phyloP scores from a whole-genome alignment of 2,797 vertebrate species.

The Pagetopsis macropterus region DNA sequence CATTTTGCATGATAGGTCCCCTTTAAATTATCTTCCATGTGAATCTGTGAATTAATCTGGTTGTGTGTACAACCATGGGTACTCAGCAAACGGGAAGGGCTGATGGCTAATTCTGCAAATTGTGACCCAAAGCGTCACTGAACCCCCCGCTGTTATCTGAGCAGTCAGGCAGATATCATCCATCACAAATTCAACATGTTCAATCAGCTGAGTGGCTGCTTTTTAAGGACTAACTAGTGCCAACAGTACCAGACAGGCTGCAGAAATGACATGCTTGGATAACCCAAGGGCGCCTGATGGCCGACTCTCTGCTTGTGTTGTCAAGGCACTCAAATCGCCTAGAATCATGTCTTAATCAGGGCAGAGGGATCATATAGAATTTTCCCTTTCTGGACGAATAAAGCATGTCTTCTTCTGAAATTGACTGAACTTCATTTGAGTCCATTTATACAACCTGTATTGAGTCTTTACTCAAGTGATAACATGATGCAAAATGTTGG shows the following conservation, averaged over 20 bases:
- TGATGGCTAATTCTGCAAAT: background rate
- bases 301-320: conserved; percentile 14
- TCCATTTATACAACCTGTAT: background rate
- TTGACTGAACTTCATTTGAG: background rate
- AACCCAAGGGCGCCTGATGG: conserved; percentile 6
- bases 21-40: background rate
- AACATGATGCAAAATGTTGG: no score
- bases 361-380: background rate
- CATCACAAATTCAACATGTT: conserved; percentile 12
- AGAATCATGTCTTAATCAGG: conserved; percentile 11
- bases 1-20: no score
- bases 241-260: background rate
- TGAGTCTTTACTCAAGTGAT: background rate
- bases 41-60: background rate
- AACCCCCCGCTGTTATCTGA: background rate
- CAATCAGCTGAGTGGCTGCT: conserved; percentile 31
- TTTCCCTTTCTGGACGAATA: no score
- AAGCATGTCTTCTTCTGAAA: background rate
- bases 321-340: background rate
- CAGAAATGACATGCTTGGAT: conserved; percentile 24
- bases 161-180: conserved; percentile 14
- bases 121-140: background rate
- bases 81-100: background rate
- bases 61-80: background rate
- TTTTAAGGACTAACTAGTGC: conserved; percentile 12